phyloP scores from a whole-genome alignment of 2,797 vertebrate species.

The Acanthis flammea region DNA sequence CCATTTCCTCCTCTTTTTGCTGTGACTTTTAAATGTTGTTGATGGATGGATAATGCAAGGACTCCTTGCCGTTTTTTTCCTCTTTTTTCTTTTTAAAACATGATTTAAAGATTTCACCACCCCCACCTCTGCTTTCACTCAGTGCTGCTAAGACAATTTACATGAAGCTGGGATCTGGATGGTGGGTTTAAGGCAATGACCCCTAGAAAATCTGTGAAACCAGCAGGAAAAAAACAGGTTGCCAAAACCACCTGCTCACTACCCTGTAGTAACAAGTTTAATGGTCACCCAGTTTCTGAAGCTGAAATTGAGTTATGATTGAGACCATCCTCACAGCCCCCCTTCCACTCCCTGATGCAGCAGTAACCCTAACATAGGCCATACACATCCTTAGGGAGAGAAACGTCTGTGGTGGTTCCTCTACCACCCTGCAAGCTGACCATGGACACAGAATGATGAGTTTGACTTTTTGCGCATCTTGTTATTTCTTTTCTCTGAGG shows the following conservation, averaged over 20 bases:
- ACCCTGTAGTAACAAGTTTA: not conserved
- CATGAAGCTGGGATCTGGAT: not conserved
- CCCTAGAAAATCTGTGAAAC: not conserved
- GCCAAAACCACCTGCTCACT: not conserved
- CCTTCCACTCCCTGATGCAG: not conserved
- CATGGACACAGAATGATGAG: rapidly evolving
- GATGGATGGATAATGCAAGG: not conserved
- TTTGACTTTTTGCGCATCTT: not conserved
- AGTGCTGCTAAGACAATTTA: not conserved
- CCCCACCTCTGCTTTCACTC: not conserved
- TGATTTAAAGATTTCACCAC: not conserved
- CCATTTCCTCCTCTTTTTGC: not conserved
- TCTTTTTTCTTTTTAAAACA: not conserved
- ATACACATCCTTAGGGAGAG: rapidly evolving
- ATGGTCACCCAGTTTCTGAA: not conserved
- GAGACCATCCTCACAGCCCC: not conserved
- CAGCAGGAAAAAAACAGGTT: not conserved
- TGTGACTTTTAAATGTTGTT: not conserved
- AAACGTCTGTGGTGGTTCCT: rapidly evolving
- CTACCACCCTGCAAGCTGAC: not conserved
- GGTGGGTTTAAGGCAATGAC: not conserved
- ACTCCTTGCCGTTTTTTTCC: not conserved
- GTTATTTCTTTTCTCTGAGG: not conserved
- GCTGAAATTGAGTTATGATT: not conserved
- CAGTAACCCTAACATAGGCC: not conserved